A percentile compares a stretch with the other conserved stretches of the same genome.
These are phyloP conservation scores for Rhimphoctona megacephalus DNA, from an alignment of 2,888 invertebrate genomes.

Conservation along the genomic window DNA sequence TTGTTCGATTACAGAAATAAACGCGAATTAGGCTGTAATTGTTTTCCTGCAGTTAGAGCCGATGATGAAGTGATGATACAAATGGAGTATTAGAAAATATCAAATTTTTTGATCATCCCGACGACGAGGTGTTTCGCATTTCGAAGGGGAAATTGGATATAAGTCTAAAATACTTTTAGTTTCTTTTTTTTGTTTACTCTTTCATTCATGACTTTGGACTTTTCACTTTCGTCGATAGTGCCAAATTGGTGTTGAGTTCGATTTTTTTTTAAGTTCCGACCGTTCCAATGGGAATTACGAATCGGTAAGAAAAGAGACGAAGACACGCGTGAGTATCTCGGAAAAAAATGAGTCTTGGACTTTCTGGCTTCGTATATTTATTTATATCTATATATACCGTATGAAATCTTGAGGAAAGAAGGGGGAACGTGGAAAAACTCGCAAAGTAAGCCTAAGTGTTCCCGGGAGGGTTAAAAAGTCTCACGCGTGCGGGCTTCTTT, in stretches of 20 bases:
- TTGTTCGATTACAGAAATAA: constrained; percentile 34
- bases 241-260: constrained; percentile 55
- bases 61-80: background rate
- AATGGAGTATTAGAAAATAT: too few species aligned
- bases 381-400: background rate
- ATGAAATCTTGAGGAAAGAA: constrained; percentile 38
- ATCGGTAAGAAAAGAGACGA: constrained; percentile 10
- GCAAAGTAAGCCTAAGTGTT: constrained; percentile 68
- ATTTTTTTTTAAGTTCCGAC: constrained; percentile 48
- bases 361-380: background rate
- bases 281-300: constrained; percentile 31
- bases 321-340: constrained; percentile 40
- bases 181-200: background rate
- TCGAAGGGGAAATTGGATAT: too few species aligned
- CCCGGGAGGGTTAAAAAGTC: constrained; percentile 58
- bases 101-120: too few species aligned
- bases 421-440: constrained; percentile 62
- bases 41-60: constrained; percentile 9
- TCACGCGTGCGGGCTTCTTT: constrained; percentile 59
- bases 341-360: constrained; percentile 35
- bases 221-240: constrained; percentile 19
- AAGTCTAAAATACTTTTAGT: too few species aligned
- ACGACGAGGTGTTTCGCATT: too few species aligned
- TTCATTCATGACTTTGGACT: constrained; percentile 42
- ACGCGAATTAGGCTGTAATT: constrained; percentile 39